These are phyloP conservation scores for Micropoecilia bifurca DNA, from an alignment of 2,797 vertebrate species.

Conservation along the genomic window DNA sequence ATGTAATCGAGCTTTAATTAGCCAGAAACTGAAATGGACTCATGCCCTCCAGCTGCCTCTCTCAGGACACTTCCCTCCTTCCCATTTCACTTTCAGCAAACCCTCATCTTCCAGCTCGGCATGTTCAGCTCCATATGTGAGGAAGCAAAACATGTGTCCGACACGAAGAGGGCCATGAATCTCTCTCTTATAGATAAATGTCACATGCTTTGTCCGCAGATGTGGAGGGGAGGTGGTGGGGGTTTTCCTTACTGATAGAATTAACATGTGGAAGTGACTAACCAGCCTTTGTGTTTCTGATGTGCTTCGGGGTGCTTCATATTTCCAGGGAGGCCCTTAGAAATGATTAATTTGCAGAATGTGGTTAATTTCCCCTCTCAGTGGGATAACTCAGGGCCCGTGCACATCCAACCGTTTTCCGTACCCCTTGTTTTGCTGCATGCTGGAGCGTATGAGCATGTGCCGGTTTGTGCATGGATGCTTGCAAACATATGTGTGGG, in stretches of 20 bases:
- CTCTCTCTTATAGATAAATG: slow-evolving; percentile 75
- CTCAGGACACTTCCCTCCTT: slow-evolving; percentile 61
- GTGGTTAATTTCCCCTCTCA: slow-evolving; percentile 64
- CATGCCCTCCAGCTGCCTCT: slow-evolving; percentile 66
- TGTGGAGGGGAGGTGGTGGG: slow-evolving; percentile 53
- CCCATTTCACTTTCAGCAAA: slow-evolving; percentile 25
- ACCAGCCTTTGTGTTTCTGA: slow-evolving; percentile 71
- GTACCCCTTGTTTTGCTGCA: slow-evolving; percentile 25
- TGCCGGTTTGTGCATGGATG: slow-evolving; percentile 29
- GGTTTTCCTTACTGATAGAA: slow-evolving; percentile 80
- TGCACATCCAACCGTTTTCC: slow-evolving; percentile 55
- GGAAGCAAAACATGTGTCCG: slow-evolving; percentile 72
- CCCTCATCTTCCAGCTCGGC: slow-evolving; percentile 39
- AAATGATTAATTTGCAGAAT: slow-evolving; percentile 77
- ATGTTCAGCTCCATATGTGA: slow-evolving; percentile 63
- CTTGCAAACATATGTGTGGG: slow-evolving; percentile 65
- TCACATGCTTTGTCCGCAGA: slow-evolving; percentile 77
- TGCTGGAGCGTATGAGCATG: slow-evolving; percentile 22
- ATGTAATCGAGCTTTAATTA: slow-evolving; percentile 81
- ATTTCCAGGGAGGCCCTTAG: slow-evolving; percentile 75
- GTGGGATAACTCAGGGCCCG: slow-evolving; percentile 44
- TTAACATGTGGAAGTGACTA: slow-evolving; percentile 82
- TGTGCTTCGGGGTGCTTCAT: slow-evolving; percentile 65
- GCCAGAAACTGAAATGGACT: slow-evolving; percentile 78
- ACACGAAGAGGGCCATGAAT: slow-evolving; percentile 72